A percentile compares a stretch with the other conserved stretches of the same genome.
Conservation (phyloP, 2,797 vertebrate species). For the Gambelia wislizenii region DNA sequence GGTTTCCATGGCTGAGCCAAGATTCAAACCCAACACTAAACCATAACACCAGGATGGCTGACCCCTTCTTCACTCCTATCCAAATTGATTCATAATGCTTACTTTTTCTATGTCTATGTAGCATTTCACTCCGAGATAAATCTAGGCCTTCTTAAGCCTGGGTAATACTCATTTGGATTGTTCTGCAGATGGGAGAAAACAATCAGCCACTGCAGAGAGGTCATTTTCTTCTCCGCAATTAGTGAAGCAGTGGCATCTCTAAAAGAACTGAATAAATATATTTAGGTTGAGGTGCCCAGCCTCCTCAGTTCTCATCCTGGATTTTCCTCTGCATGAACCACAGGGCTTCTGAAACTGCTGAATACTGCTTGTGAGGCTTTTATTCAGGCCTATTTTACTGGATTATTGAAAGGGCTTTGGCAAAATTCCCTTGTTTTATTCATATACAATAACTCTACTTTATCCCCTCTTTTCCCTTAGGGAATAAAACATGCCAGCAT, state of each 20-base stretch:
- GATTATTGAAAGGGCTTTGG: slow-evolving; percentile 50
- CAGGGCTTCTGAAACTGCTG: slow-evolving; percentile 22
- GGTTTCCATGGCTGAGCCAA: no score
- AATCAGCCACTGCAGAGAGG: slow-evolving; percentile 43
- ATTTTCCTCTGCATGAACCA: slow-evolving; percentile 43
- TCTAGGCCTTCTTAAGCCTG: neutral
- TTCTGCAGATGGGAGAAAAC: neutral
- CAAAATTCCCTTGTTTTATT: slow-evolving; percentile 23
- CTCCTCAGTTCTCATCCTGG: slow-evolving; percentile 54
- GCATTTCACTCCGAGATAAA: slow-evolving; percentile 48
- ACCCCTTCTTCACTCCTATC: neutral
- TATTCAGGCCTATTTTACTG: slow-evolving; percentile 48
- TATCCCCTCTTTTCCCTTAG: slow-evolving; percentile 61
- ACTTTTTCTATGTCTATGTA: slow-evolving; percentile 39
- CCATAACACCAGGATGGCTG: no score
- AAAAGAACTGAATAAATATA: slow-evolving; percentile 56
- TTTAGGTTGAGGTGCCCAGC: slow-evolving; percentile 26
- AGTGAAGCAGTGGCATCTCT: slow-evolving; percentile 50
- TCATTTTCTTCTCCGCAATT: slow-evolving; percentile 54
- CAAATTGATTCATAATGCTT: neutral
- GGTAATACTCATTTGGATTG: slow-evolving; percentile 54
- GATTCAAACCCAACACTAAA: no score
- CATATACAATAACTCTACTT: slow-evolving; percentile 51
- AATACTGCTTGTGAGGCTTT: neutral
- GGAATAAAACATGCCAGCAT: slow-evolving; percentile 73